These are phyloP conservation scores for Poecile montanus DNA, from an alignment of 2,797 vertebrate genomes.

Conservation along the genomic window DNA sequence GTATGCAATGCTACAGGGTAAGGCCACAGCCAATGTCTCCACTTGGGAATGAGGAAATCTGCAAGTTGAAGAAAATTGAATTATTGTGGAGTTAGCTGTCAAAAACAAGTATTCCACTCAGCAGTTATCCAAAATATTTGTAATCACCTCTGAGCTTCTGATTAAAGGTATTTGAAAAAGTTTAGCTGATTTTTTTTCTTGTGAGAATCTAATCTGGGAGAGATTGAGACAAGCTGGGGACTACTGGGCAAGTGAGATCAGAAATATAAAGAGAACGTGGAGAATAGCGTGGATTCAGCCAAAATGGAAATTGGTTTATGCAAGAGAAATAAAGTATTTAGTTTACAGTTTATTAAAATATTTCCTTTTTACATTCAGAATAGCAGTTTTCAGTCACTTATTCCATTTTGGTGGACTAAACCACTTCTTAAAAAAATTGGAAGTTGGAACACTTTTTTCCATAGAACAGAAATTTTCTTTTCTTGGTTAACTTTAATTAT, in stretches of 20 bases:
- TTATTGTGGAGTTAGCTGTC: not conserved
- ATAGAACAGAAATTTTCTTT: not conserved
- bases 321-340: not conserved
- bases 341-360: not conserved
- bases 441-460: not conserved
- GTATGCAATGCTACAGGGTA: not conserved
- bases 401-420: not conserved
- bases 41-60: not conserved
- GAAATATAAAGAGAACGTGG: not conserved
- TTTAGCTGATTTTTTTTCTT: not conserved
- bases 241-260: not conserved
- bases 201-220: not conserved
- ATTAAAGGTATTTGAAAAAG: not conserved
- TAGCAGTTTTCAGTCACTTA: not conserved
- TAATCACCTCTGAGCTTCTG: not conserved
- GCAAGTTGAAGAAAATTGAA: not conserved
- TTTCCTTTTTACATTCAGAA: not conserved
- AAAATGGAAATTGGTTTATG: not conserved
- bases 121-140: not conserved
- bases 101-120: not conserved
- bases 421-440: not conserved
- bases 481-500: not conserved
- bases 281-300: not conserved
- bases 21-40: not conserved
- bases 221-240: not conserved